Base-by-base conservation (phyloP, 2,888 invertebrate genomes). In the Teinopalpus imperialis region DNA sequence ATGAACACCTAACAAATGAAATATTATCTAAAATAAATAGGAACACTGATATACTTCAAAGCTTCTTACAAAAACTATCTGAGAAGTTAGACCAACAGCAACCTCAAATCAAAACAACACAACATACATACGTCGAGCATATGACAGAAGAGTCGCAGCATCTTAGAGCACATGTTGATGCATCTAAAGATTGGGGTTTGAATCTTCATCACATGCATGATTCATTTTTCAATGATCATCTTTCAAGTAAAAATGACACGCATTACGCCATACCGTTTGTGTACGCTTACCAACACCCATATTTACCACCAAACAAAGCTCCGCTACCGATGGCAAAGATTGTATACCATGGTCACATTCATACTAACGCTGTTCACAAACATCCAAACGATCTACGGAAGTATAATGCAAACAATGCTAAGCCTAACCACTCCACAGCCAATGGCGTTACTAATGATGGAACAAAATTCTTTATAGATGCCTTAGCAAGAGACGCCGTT, bases 21-120 rank as follows among this genome's bases (percentile, higher is more conserved):
- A 77, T 87, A 8, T 48, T 87, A 9, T 65, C 62, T n/a, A 80
- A 78, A 52, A 75, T 86, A 0, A 76, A 82, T 21, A 65, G 51
- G 43, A 86, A 86, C 30, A 83, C 85, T 0, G 66, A 73, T 12
- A 56, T 80, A 7, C 42, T 86, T 5, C 65, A 79, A 51, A 48
- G 32, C 0, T 81, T 85, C 32, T 51, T 87, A 4, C 43, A 57
- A n/a, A 78, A 75, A 57, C 39, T 86, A 5, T 48, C 69, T 0
- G 61, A 66, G 0, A 70, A 56, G 40, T 52, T 73, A 0, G 54
- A 52, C 8, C 29, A 52, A 9, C 3, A 39, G 1, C 46, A 48
- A 7, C 40, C 32, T n/a, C n/a, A n/a, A 14, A 10, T 42, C 10
- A 29, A 21, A 31, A 30, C 31, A 30, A 32, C 41, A 30, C 29